phyloP scores from a whole-genome alignment of 1,140 invertebrate genomes.

The Glossosoma conforme region DNA sequence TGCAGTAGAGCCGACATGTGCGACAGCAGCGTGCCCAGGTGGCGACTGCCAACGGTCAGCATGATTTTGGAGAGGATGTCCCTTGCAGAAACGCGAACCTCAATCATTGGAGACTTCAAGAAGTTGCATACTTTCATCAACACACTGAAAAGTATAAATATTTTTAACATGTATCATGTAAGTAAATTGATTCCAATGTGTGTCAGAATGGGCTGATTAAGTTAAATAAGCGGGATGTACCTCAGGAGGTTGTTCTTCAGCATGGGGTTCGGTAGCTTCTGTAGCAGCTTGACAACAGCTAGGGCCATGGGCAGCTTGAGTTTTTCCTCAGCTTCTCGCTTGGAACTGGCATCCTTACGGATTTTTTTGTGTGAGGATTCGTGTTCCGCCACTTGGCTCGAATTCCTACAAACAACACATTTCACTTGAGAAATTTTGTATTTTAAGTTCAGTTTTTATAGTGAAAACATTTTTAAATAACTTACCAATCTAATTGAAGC shows the following conservation, averaged over 20 bases:
- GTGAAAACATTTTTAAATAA: slow-evolving; percentile 15
- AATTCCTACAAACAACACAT: slow-evolving; percentile 43
- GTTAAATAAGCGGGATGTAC: too few relatives aligned
- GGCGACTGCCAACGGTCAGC: slow-evolving; percentile 74
- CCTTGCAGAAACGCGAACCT: slow-evolving; percentile 77
- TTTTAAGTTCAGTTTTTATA: slow-evolving; percentile 7
- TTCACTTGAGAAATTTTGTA: not conserved
- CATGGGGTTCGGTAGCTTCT: slow-evolving; percentile 74
- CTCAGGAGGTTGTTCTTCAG: slow-evolving; percentile 74
- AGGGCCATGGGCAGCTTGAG: slow-evolving; percentile 86
- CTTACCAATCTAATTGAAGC: slow-evolving; percentile 50
- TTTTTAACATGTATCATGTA: too few relatives aligned
- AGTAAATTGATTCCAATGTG: too few relatives aligned
- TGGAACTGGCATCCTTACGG: slow-evolving; percentile 56
- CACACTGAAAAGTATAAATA: slow-evolving; percentile 58
- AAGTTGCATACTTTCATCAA: slow-evolving; percentile 87
- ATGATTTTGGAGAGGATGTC: slow-evolving; percentile 89
- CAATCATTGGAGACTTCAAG: slow-evolving; percentile 82
- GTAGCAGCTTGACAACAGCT: slow-evolving; percentile 87
- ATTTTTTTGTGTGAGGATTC: slow-evolving; percentile 80
- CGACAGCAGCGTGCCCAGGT: slow-evolving; percentile 71
- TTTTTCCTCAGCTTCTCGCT: slow-evolving; percentile 84
- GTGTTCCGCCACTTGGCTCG: slow-evolving; percentile 68
- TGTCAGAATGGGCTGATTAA: not conserved
- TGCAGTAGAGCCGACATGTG: slow-evolving; percentile 79